These are phyloP conservation scores for Phytoseiulus persimilis DNA, from an alignment of 2,888 invertebrate species.

Conservation along the genomic window DNA sequence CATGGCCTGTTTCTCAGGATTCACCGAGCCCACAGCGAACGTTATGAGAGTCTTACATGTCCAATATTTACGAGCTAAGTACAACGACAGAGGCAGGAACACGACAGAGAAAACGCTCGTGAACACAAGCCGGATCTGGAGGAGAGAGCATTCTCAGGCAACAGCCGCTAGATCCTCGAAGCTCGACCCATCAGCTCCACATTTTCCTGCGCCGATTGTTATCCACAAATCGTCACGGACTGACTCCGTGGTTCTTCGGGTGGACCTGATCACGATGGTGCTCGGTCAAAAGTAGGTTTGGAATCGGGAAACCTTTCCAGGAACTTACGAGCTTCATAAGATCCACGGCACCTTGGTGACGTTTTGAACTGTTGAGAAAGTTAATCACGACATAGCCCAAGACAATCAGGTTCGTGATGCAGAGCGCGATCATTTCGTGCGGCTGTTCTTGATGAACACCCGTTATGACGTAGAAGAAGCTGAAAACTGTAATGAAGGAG, in stretches of 20 bases:
- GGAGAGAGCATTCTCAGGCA: neutral
- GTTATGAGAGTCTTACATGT: neutral
- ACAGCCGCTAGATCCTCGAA: too few relatives aligned
- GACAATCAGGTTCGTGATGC: constrained; percentile 13
- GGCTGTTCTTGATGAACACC: constrained; percentile 12
- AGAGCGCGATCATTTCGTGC: neutral
- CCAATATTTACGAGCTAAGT: neutral
- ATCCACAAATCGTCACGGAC: too few relatives aligned
- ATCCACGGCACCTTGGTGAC: neutral
- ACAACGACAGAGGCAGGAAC: neutral
- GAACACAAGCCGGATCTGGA: neutral
- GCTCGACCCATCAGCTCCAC: too few relatives aligned
- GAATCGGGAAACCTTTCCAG: neutral
- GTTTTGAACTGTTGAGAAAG: neutral
- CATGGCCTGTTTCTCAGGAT: neutral
- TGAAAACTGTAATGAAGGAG: neutral
- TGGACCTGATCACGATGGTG: too few relatives aligned
- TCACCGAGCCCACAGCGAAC: neutral
- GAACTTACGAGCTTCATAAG: neutral
- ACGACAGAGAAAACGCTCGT: neutral
- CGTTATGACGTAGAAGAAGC: neutral
- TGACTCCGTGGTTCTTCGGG: too few relatives aligned
- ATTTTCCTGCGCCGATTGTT: too few relatives aligned
- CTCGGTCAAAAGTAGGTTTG: too few relatives aligned
- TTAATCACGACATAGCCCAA: neutral